phyloP scores from a whole-genome alignment of 2,113 vertebrate genomes.

The Oncorhynchus gorbuscha region DNA sequence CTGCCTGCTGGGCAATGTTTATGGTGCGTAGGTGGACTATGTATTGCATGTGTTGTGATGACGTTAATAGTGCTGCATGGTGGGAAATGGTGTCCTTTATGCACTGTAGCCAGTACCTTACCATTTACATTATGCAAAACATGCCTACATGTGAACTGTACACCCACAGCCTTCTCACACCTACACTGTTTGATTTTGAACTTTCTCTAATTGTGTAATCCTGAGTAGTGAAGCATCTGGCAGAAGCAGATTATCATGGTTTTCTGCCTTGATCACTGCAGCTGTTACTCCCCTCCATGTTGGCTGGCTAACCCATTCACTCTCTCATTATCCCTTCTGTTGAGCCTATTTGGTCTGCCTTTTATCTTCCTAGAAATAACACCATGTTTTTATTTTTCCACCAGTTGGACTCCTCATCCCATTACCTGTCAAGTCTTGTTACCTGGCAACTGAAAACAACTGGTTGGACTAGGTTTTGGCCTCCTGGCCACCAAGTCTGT shows the following conservation, averaged over 20 bases:
- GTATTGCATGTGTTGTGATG: slow-evolving; percentile 31
- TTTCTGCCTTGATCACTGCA: slow-evolving; percentile 54
- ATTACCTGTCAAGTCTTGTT: not conserved
- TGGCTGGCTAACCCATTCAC: not conserved
- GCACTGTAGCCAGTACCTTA: slow-evolving; percentile 40
- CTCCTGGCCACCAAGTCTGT: not conserved
- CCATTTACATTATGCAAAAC: slow-evolving; percentile 55
- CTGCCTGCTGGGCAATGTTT: slow-evolving; percentile 47
- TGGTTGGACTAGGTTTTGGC: not conserved
- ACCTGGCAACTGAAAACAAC: not conserved
- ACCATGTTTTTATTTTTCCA: not conserved
- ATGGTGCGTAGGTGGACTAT: slow-evolving; percentile 40
- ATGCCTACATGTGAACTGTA: not conserved
- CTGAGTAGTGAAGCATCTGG: slow-evolving; percentile 33
- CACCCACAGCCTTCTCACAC: not conserved
- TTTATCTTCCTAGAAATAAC: not conserved
- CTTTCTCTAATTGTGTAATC: slow-evolving; percentile 9
- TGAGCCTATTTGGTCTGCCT: not conserved
- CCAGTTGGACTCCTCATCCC: not conserved
- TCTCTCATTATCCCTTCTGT: not conserved
- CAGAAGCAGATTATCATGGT: slow-evolving; percentile 60
- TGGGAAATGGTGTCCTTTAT: slow-evolving; percentile 64
- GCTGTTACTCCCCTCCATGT: slow-evolving; percentile 34
- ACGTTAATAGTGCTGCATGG: slow-evolving; percentile 50
- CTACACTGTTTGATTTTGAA: not conserved